Base-by-base conservation (phyloP, 2,888 invertebrate genomes). In the Tipula confusa region DNA sequence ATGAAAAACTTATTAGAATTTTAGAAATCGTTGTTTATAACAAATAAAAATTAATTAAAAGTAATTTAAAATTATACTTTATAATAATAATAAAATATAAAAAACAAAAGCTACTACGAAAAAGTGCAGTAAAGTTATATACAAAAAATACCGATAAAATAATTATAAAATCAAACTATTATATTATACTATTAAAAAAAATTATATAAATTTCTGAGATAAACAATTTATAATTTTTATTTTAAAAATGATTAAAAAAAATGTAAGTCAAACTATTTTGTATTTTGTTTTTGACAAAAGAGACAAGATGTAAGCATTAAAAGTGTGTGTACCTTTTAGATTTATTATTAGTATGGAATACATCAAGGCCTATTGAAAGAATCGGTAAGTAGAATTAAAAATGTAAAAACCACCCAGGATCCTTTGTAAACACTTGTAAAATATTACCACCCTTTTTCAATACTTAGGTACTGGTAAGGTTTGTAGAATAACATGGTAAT, bases 1-100 rank as follows among this genome's bases (percentile, higher is more conserved):
- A 64, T 64, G 64, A 64, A 64, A n/a, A 64, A 64, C 64, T 64
- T 24, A 64, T 64, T 64, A 64, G 64, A 64, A 64, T 64, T 64
- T 64, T 64, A 64, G 64, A 64, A 64, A 64, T 64, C 64, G n/a
- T 64, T 64, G 64, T 64, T 64, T 11, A 64, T 24, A 64, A 64
- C 9, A 38, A 7, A 7, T 38, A 43, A n/a, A n/a, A n/a, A 43
- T 43, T 36, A 38, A 38, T n/a, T 38, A 64, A 9, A 43, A 43
- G 15, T 43, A 43, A 43, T 43, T 64, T 64, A 24, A 64, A 64
- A 64, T 24, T 64, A 64, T 64, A 43, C 64, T n/a, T n/a, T n/a
- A n/a, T n/a, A n/a, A 7, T 24, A 64, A 64, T 64, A 64, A 64
- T 64, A 64, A 64, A 64, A 24, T 64, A 64, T 64, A 64, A 24